These are phyloP conservation scores for Tribolium freemani DNA, from an alignment of 2,888 invertebrate genomes.

Conservation along the genomic window DNA sequence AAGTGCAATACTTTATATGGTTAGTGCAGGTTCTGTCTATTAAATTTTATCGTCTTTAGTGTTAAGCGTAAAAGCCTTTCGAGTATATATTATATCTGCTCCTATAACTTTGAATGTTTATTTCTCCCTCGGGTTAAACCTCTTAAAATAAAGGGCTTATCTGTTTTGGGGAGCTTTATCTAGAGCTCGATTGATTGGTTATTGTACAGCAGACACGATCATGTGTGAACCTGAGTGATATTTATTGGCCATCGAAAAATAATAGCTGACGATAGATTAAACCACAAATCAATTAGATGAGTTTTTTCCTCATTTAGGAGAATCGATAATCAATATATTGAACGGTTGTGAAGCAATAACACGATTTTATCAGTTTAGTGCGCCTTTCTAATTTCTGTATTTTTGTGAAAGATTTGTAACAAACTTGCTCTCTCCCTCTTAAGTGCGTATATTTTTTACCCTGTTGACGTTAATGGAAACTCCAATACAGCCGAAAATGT, in stretches of 20 bases:
- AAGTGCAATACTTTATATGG: conserved; percentile 4
- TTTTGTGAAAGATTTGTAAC: background rate
- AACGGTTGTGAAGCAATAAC: no score
- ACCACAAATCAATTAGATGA: background rate
- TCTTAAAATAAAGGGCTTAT: conserved; percentile 36
- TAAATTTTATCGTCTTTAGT: conserved; percentile 30
- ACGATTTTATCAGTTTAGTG: no score
- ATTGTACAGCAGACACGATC: conserved; percentile 9
- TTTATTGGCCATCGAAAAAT: conserved; percentile 29
- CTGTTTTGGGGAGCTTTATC: conserved; percentile 20
- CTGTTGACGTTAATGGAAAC: background rate
- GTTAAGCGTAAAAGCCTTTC: conserved; percentile 21
- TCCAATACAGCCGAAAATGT: background rate
- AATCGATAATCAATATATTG: background rate
- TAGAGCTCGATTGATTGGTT: conserved; percentile 30
- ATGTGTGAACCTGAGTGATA: conserved; percentile 26
- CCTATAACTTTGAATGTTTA: conserved; percentile 37
- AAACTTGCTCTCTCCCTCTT: background rate
- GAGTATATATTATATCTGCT: conserved; percentile 25
- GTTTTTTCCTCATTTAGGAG: background rate
- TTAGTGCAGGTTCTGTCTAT: conserved; percentile 11
- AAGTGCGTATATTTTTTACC: background rate
- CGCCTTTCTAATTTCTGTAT: no score
- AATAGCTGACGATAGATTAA: conserved; percentile 10
- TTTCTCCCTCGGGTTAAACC: conserved; percentile 29